These are phyloP conservation scores for Drosophila bifasciata DNA, from an alignment of 1,140 invertebrate genomes.

Conservation along the genomic window DNA sequence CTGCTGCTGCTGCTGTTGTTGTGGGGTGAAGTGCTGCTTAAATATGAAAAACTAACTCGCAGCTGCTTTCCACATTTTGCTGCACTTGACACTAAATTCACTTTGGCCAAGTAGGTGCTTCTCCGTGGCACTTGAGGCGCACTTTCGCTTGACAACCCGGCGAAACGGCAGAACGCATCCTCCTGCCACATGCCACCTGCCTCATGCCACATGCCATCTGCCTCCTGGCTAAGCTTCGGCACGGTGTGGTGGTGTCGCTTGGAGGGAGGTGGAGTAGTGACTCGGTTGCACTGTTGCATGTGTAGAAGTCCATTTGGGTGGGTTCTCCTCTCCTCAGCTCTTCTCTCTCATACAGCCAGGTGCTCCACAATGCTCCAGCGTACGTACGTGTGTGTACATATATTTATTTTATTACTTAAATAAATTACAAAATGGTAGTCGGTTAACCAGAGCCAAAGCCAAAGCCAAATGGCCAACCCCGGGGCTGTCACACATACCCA, in stretches of 20 bases:
- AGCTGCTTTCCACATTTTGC: conserved; percentile 78
- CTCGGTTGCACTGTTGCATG: too few species aligned
- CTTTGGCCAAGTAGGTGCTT: conserved; percentile 81
- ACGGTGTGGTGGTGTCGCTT: not conserved
- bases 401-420: conserved; percentile 83
- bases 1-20: conserved; percentile 30
- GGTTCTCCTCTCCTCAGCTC: conserved; percentile 19
- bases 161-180: conserved; percentile 36
- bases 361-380: conserved; percentile 20
- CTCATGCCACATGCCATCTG: not conserved
- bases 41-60: conserved; percentile 82
- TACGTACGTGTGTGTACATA: conserved; percentile 47
- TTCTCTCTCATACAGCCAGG: conserved; percentile 26
- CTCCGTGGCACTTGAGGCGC: conserved; percentile 72
- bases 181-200: conserved; percentile 1
- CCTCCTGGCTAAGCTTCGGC: conserved; percentile 6
- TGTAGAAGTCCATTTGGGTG: too few species aligned
- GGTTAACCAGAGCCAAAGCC: conserved; percentile 70
- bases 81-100: conserved; percentile 83
- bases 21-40: conserved; percentile 71
- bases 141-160: conserved; percentile 68
- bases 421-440: conserved; percentile 81
- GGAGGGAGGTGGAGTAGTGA: too few species aligned
- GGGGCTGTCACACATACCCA: too few species aligned
- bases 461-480: conserved; percentile 12